Base-by-base conservation (phyloP, 92 coral and sea anemone genomes). In the Porites rus region DNA sequence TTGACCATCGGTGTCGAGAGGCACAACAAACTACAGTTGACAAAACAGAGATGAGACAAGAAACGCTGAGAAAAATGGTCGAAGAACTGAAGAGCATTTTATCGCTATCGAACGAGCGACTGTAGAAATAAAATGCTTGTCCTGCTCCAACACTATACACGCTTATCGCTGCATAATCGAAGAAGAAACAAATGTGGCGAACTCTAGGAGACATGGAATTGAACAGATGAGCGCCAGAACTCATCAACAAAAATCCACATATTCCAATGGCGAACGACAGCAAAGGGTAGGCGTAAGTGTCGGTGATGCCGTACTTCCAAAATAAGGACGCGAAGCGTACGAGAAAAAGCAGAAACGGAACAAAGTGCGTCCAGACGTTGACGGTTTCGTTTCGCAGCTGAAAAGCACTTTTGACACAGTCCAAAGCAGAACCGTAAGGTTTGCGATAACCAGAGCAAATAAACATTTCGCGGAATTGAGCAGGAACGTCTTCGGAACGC, bases 131-230 rank as follows among this genome's bases (percentile, higher is more conserved):
- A 75, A 97, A 97, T 6, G 98, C 95, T 87, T 96, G 94, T 0
- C 98, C 98, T 6, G 99, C 99, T 18, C 99, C 99, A 0, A 95
- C 96, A 75, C 99, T 93, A 87, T 97, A 95, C 0, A 95, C 95
- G 59, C 98, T 91, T 17, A 97, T 97, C 56, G 99, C 99, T 3
- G 98, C 92, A 72, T 97, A 97, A 74, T 97, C 99, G 83, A 97
- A 95, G 86, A 93, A 97, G 90, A 97, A 97, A 54, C 99, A 97
- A 51, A 91, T 88, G 72, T 97, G 99, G 17, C 99, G 92, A 4
- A 91, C 89, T 74, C 99, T 79, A 0, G 99, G 99, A 63, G 99
- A 97, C 99, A 97, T 97, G 43, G 95, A 97, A 54, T 97, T 97
- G 70, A 97, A 97, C 66, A 93, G 96, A 82, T 97, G 99, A 13